Percentiles rank a stretch among this genome's conserved stretches.
Conservation (phyloP, 2,888 invertebrate species). For the Dryobotodes eremita region DNA sequence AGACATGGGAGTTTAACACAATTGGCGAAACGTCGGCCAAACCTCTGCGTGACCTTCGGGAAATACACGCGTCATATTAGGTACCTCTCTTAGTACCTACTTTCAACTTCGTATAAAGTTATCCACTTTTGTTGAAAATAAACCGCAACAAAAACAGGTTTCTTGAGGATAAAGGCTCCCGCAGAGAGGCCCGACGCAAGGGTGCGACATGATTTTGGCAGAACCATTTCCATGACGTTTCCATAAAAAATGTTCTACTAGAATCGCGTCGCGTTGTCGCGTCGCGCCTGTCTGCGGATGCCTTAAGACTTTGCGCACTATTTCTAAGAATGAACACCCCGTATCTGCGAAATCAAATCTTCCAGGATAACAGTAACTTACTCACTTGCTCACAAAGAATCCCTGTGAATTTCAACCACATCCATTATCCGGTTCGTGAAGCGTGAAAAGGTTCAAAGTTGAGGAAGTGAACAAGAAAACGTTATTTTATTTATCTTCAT, state of each 20-base stretch:
- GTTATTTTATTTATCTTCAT: constrained; percentile 31
- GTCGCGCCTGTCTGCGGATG: too few relatives aligned
- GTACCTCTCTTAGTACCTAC: background rate
- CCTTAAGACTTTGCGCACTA: background rate
- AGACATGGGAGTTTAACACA: background rate
- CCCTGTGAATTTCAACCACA: constrained; percentile 20
- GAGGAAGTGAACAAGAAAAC: constrained; percentile 10
- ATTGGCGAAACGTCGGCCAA: background rate
- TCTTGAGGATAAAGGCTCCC: too few relatives aligned
- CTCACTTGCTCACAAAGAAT: constrained; percentile 15
- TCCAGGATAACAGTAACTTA: constrained; percentile 4
- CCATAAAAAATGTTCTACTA: too few relatives aligned
- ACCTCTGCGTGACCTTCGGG: background rate
- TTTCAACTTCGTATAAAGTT: background rate
- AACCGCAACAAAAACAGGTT: background rate
- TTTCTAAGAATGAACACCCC: constrained; percentile 1
- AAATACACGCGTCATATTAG: background rate
- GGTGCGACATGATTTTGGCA: too few relatives aligned
- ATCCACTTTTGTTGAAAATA: background rate
- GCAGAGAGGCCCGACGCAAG: too few relatives aligned
- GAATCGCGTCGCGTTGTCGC: too few relatives aligned
- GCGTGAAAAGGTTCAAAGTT: constrained; percentile 38
- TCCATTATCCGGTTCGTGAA: constrained; percentile 32
- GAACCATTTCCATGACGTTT: too few relatives aligned
- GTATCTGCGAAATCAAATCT: constrained; percentile 13